Evolutionary conservation across 2,888 invertebrate genomes (phyloP).

Genomic region (Arenicola marina): DNA sequence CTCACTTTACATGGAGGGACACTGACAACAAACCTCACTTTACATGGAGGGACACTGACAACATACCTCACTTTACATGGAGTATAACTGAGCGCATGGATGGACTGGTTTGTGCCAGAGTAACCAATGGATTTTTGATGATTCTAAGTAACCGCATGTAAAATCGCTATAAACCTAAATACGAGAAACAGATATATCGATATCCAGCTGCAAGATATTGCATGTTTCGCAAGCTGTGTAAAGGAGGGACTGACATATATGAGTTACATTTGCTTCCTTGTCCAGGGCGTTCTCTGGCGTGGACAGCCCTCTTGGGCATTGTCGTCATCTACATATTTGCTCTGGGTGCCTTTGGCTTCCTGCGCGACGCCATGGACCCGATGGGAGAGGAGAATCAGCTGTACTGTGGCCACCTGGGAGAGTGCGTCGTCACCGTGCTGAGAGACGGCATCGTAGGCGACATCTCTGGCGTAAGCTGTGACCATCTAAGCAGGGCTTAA

Average conservation of each 20-base stretch:
- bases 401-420: slow-evolving; percentile 30
- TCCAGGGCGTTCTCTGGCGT: slow-evolving; percentile 20
- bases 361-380: slow-evolving; percentile 25
- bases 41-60: no score
- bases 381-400: slow-evolving; percentile 43
- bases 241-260: no score
- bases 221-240: no score
- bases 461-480: slow-evolving; percentile 33
- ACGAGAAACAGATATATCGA: background rate
- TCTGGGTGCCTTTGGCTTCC: slow-evolving; percentile 17
- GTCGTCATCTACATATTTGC: slow-evolving; percentile 21
- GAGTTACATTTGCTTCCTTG: background rate
- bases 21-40: no score
- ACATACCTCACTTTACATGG: no score
- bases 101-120: no score
- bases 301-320: slow-evolving; percentile 17
- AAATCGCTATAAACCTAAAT: background rate
- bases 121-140: no score
- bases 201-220: no score
- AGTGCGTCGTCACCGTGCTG: slow-evolving; percentile 36
- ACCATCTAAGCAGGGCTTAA: no score
- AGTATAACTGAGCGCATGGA: no score
- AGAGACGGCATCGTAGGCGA: slow-evolving; percentile 37
- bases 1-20: no score
- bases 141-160: no score